Conservation (phyloP, 1,140 invertebrate genomes). For the Leptinotarsa lineolata region DNA sequence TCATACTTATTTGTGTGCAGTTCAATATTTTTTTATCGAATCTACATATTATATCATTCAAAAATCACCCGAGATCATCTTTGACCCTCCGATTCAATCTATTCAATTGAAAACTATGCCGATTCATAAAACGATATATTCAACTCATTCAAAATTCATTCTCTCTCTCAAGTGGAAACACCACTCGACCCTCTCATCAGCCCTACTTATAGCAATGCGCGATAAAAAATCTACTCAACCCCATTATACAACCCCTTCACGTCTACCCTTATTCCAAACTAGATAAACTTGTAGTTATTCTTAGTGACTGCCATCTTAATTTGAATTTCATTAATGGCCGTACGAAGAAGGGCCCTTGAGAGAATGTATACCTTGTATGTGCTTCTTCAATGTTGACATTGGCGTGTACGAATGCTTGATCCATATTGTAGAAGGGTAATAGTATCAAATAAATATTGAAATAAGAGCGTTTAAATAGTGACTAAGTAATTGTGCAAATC, state of each 20-base stretch:
- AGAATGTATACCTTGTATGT: neutral
- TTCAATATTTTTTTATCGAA: too few relatives aligned
- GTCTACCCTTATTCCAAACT: constrained; percentile 10
- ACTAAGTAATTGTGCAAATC: too few relatives aligned
- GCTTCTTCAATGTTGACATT: neutral
- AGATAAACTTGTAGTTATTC: constrained; percentile 9
- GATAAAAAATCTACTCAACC: constrained; percentile 6
- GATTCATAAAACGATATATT: constrained; percentile 3
- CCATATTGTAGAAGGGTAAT: too few relatives aligned
- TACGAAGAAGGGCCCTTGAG: neutral
- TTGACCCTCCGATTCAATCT: neutral
- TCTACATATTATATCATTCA: too few relatives aligned
- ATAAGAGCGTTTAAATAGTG: too few relatives aligned
- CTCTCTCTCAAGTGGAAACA: constrained; percentile 1
- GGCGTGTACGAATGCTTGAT: neutral
- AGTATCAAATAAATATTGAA: too few relatives aligned
- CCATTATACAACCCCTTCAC: constrained; percentile 13
- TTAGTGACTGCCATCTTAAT: constrained; percentile 18
- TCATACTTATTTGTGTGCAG: too few relatives aligned
- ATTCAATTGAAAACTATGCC: neutral
- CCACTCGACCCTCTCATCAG: constrained; percentile 4
- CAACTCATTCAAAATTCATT: neutral
- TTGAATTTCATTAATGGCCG: constrained; percentile 21
- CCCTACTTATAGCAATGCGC: neutral
- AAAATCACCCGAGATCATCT: neutral